These are phyloP conservation scores for Neoarius graeffei DNA, from an alignment of 2,113 vertebrate species.

Conservation along the genomic window DNA sequence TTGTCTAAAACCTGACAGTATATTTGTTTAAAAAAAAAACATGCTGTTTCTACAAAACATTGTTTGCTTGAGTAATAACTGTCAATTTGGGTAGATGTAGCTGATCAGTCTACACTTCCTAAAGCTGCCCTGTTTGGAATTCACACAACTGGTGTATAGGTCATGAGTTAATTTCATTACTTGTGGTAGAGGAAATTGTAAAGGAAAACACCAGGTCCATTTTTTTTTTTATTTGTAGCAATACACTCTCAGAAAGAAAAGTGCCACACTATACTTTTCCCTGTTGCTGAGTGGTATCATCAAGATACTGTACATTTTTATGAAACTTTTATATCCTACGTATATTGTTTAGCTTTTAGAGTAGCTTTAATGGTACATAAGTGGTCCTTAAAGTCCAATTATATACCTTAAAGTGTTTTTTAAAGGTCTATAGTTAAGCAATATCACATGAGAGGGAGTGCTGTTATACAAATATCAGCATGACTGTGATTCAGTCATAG, in stretches of 20 bases:
- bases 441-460: no score
- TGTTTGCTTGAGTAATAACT: slow-evolving; percentile 46
- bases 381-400: neutral
- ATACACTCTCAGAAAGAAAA: neutral
- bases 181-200: neutral
- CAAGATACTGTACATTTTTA: neutral
- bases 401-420: neutral
- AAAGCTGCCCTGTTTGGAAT: slow-evolving; percentile 3
- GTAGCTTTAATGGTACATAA: neutral
- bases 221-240: neutral
- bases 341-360: neutral
- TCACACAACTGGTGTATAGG: slow-evolving; percentile 10
- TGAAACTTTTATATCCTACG: neutral
- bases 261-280: neutral
- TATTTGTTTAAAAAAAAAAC: neutral
- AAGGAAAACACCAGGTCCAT: neutral
- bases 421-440: neutral
- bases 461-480: no score
- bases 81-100: slow-evolving; percentile 31
- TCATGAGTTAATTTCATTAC: slow-evolving; percentile 14
- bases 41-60: neutral
- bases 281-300: neutral
- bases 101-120: neutral
- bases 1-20: slow-evolving; percentile 16
- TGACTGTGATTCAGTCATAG: no score